phyloP scores from a whole-genome alignment of 2,797 vertebrate genomes.

The Odontamblyopus lacepedii region DNA sequence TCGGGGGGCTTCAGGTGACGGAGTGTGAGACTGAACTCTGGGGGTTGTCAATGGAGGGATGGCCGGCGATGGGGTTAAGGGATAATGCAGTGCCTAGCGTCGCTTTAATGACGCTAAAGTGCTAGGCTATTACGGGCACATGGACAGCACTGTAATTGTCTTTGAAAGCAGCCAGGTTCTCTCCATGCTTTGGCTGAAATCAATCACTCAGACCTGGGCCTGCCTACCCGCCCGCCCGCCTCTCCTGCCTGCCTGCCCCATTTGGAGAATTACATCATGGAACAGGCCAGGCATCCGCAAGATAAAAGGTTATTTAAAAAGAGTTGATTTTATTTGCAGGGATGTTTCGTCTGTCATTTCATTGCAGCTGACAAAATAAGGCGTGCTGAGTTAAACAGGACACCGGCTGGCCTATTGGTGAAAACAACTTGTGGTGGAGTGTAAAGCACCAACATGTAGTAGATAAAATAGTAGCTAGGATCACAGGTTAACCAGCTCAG shows the following conservation, averaged over 20 bases:
- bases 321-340: conserved; percentile 74
- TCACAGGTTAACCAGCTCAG: conserved; percentile 55
- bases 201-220: conserved; percentile 82
- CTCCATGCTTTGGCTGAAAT: conserved; percentile 84
- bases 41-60: conserved; percentile 78
- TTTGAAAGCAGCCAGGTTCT: conserved; percentile 90
- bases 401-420: conserved; percentile 49
- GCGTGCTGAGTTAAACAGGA: conserved; percentile 54
- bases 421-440: conserved; percentile 38
- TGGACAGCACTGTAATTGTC: conserved; percentile 85
- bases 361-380: conserved; percentile 67
- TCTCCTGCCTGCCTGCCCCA: conserved; percentile 72
- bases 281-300: conserved; percentile 69
- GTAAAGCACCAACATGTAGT: conserved; percentile 36
- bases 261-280: conserved; percentile 84
- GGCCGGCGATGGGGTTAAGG: conserved; percentile 83
- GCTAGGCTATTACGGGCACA: conserved; percentile 83
- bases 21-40: conserved; percentile 78
- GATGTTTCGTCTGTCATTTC: conserved; percentile 61
- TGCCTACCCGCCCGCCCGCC: conserved; percentile 63
- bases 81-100: conserved; percentile 87
- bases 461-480: conserved; percentile 51
- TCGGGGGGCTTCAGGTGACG: conserved; percentile 70
- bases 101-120: conserved; percentile 86
- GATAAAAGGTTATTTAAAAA: conserved; percentile 75